phyloP scores from a whole-genome alignment of 2,113 vertebrate species.

The Arvicanthis niloticus region DNA sequence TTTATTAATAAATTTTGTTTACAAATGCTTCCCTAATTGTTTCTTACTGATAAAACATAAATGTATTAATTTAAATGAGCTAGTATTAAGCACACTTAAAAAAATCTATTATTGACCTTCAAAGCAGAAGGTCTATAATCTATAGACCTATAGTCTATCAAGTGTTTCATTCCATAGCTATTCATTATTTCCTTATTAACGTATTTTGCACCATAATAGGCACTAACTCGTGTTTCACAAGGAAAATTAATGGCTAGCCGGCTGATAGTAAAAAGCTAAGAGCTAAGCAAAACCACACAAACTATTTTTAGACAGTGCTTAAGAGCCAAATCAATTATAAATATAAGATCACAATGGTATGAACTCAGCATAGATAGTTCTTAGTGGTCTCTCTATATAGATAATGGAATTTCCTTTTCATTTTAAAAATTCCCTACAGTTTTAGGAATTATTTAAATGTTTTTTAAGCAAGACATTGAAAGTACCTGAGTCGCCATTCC shows the following conservation, averaged over 20 bases:
- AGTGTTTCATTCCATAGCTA: not conserved
- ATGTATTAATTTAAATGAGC: not conserved
- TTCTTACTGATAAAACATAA: constrained; percentile 8
- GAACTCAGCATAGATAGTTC: not conserved
- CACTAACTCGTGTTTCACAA: not conserved
- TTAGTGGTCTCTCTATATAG: not conserved
- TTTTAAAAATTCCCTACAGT: not conserved
- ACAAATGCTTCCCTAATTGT: not conserved
- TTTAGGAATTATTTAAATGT: constrained; percentile 34
- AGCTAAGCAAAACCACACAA: not conserved
- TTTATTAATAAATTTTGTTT: constrained; percentile 1
- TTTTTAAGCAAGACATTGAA: not conserved
- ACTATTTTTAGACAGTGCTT: constrained; percentile 20
- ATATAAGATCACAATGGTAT: not conserved
- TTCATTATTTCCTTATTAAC: not conserved
- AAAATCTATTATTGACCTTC: constrained; percentile 19
- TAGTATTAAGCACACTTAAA: not conserved
- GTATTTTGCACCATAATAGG: not conserved
- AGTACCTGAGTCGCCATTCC: not conserved
- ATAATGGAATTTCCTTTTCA: not conserved
- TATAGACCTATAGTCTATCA: not conserved
- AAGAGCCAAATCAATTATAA: constrained; percentile 32
- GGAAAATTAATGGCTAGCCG: not conserved
- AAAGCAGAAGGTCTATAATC: not conserved
- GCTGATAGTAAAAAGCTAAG: not conserved